Evolutionary conservation across 1,140 invertebrate species (phyloP), one percentile per base, ranked within the genome.

Genomic region (Listronotus bonariensis): DNA sequence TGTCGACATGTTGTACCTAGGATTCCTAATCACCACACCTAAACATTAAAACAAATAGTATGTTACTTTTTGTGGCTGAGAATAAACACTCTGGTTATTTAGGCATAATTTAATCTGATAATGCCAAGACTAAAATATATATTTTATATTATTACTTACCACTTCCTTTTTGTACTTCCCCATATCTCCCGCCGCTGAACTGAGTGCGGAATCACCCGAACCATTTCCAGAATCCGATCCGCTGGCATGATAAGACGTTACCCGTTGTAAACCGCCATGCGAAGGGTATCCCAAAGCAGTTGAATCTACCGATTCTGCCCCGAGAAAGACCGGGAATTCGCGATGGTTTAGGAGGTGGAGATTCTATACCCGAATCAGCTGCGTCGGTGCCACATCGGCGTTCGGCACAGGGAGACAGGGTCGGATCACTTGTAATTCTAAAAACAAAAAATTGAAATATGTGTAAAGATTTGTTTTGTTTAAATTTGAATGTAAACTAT

Each of bases 151-250:
- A 34, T n/a, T 36, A 8, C 34, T 34, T 46, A 58, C 41, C 26
- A 18, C 43, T 51, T 76, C 78, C 14, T 67, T 62, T 67, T 2
- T n/a, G 60, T 15, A 69, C n/a, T 18, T 88, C 87, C 74, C 70
- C 8, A 73, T 63, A 67, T 82, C 80, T 11, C 86, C 87, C 45
- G 85, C 83, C 11, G 85, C 85, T 11, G 86, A 88, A 71, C 87
- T 89, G 57, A 89, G 84, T 0, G 87, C 87, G 0, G 89, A 90
- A 75, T 94, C 92, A 0, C 92, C 92, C 0, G 91, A 92, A 0
- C 91, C 92, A 71, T 93, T 93, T 1, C 92, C 91, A 9, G 91
- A 93, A 80, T 94, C 92, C 0, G 91, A 92, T 0, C 91, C 91
- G 43, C 90, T 92, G 0, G 90, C 88, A 63, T 92, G 89, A 71